These are phyloP conservation scores for Gobionotothen gibberifrons DNA, from an alignment of 2,797 vertebrate genomes.

Conservation along the genomic window DNA sequence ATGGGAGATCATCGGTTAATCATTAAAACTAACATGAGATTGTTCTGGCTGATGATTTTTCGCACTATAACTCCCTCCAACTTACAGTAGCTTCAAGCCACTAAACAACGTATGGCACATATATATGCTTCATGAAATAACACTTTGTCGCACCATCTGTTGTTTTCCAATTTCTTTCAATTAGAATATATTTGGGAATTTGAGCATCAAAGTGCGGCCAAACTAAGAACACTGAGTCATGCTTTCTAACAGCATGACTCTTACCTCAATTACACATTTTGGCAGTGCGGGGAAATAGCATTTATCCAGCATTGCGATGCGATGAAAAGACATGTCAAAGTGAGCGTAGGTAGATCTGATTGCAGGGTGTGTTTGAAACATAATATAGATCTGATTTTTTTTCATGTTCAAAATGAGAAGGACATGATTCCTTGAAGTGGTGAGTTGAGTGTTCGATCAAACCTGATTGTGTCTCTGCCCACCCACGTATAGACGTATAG, in stretches of 20 bases:
- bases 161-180: conserved; percentile 58
- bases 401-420: conserved; percentile 31
- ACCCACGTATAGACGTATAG: conserved; percentile 54
- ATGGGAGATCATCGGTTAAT: neutral
- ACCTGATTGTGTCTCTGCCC: conserved; percentile 62
- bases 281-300: conserved; percentile 15
- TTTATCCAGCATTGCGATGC: conserved; percentile 24
- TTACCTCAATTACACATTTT: conserved; percentile 44
- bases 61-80: conserved; percentile 37
- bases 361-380: conserved; percentile 26
- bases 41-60: conserved; percentile 46
- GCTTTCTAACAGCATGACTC: conserved; percentile 38
- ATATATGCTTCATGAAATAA: conserved; percentile 54
- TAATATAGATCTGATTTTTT: conserved; percentile 35
- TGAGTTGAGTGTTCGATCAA: conserved; percentile 30
- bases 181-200: conserved; percentile 56
- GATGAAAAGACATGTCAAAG: conserved; percentile 22
- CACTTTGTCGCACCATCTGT: conserved; percentile 65
- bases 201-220: conserved; percentile 53
- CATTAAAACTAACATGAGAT: conserved; percentile 31
- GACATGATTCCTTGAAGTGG: conserved; percentile 38
- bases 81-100: conserved; percentile 40
- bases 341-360: conserved; percentile 29
- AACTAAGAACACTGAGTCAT: conserved; percentile 43
- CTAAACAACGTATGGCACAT: conserved; percentile 60